Conservation (phyloP, 2,888 invertebrate genomes). For the Tipula helvola region DNA sequence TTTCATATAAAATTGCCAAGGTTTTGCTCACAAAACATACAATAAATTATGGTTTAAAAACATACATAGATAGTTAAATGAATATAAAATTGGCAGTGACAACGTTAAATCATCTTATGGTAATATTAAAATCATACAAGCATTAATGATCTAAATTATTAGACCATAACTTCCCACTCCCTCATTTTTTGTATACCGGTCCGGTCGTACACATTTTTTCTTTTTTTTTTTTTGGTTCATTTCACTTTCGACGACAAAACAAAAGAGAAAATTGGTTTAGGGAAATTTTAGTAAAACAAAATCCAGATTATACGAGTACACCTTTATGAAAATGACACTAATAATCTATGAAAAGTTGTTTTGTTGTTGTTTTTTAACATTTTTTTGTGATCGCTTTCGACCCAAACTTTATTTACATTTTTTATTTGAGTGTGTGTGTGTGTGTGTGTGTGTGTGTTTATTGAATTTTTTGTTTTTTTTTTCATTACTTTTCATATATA, state of each 20-base stretch:
- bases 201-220: background rate
- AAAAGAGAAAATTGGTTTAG: background rate
- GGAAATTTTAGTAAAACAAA: background rate
- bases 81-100: background rate
- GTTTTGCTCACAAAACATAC: background rate
- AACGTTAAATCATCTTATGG: background rate
- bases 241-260: background rate
- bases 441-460: background rate
- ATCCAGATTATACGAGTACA: background rate
- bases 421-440: background rate
- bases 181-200: background rate
- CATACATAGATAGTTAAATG: background rate
- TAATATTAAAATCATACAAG: background rate
- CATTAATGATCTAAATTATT: background rate
- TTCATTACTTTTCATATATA: background rate
- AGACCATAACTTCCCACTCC: background rate
- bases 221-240: background rate
- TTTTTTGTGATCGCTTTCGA: background rate
- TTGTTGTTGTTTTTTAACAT: background rate
- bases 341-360: background rate
- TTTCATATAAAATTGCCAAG: too few relatives aligned
- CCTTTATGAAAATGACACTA: background rate
- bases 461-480: background rate
- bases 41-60: background rate
- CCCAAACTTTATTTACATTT: background rate